Evolutionary conservation across 2,888 invertebrate species (phyloP), one percentile per base, ranked within the genome.

Genomic region (Alviniconcha strummeri): DNA sequence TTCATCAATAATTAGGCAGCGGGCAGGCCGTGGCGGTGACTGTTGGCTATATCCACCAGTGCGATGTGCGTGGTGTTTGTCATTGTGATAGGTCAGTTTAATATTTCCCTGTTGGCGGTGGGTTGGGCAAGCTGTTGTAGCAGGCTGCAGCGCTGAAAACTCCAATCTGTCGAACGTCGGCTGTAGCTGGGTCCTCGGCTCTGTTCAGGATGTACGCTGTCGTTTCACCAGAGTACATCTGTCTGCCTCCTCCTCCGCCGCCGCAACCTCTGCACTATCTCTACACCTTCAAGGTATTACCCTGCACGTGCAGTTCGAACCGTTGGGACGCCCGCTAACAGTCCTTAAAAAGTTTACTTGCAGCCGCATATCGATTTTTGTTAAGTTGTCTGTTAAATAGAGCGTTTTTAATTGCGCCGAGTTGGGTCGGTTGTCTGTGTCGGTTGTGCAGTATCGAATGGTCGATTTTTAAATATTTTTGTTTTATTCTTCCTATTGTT

Each of bases 141-240:
- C 60, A 8, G 60, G 60, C 13, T 60, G 60, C 8, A 60, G 60
- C 60, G 60, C 60, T 60, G 13, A 60, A 60, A 60, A 13, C 60
- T 60, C 36, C 75, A 75, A 75, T 75, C 75, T 75, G 75, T 75
- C 75, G 55, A 9, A 54, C 52, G 19, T 19, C 17, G n/a, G 72
- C 17, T 13, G 72, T 17, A 19, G 7, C n/a, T 9, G n/a, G n/a
- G 19, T 11, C 36, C 54, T 52, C 52, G 52, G 36, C 6, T 9
- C 64, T 36, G 81, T 17, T 75, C n/a, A 82, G 60, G 76, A 86
- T 86, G 86, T 86, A 75, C 64, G 80, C 86, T 75, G 86, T 86
- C 11, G 83, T 79, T 17, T 80, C 84, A 13, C 71, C 83, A 60
- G 83, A 83, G 15, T 86, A 83, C 78, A 82, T 86, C 83, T 83